Conservation (phyloP, 2,888 invertebrate genomes). For the Masnerella sp. region DNA sequence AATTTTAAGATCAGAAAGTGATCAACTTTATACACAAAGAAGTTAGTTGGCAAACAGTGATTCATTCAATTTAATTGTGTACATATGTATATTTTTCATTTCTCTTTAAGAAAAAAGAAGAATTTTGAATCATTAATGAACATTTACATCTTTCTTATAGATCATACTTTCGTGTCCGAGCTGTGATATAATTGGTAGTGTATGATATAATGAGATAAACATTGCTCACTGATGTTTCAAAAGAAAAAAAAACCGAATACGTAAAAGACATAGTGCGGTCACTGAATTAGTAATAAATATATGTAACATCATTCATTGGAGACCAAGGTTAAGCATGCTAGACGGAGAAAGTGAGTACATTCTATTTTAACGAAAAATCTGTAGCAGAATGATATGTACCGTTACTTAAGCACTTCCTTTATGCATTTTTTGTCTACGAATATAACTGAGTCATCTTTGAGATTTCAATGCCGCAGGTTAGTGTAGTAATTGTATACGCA, state of each 20-base stretch:
- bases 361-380: constrained; percentile 39
- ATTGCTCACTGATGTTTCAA: background rate
- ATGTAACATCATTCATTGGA: constrained; percentile 29
- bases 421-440: constrained; percentile 35
- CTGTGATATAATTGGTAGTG: constrained; percentile 28
- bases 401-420: constrained; percentile 28
- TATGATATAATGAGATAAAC: constrained; percentile 21
- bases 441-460: constrained; percentile 29
- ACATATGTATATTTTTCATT: too few species aligned
- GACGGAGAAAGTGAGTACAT: constrained; percentile 46
- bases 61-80: too few species aligned
- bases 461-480: too few species aligned
- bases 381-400: constrained; percentile 34
- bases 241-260: constrained; percentile 7
- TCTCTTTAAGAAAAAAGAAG: background rate
- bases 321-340: constrained; percentile 35
- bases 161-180: background rate
- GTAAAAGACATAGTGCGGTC: background rate
- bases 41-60: too few species aligned
- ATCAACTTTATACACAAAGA: too few species aligned
- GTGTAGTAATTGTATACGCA: too few species aligned
- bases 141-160: too few species aligned
- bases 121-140: too few species aligned
- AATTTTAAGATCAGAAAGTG: too few species aligned
- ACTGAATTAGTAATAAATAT: constrained; percentile 36